phyloP scores from a whole-genome alignment of 1,140 invertebrate genomes.

The Druon quercuslanigerum region DNA sequence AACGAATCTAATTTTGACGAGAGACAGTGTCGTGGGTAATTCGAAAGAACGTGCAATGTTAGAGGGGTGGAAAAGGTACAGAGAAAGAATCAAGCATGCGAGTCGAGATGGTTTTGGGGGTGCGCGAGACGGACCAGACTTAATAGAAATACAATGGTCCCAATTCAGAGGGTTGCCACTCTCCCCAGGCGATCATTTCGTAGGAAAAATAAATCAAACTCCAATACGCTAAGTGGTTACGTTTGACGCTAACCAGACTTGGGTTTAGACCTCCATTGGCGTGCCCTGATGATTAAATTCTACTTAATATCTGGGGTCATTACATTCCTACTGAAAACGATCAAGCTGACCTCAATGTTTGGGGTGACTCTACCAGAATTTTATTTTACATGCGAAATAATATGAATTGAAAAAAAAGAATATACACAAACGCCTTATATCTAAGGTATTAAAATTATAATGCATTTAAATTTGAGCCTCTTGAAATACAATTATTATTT shows the following conservation, averaged over 20 bases:
- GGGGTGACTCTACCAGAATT: too few relatives aligned
- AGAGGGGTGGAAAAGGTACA: conserved; percentile 35
- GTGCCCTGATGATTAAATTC: conserved; percentile 66
- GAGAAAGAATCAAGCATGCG: conserved; percentile 48
- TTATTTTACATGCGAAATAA: too few relatives aligned
- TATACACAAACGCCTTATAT: not conserved
- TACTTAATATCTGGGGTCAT: conserved; percentile 65
- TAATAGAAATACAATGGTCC: conserved; percentile 73
- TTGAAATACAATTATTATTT: too few relatives aligned
- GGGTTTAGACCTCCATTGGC: conserved; percentile 40
- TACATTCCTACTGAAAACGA: conserved; percentile 48
- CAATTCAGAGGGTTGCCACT: conserved; percentile 61
- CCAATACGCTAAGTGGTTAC: conserved; percentile 74
- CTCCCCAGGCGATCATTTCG: conserved; percentile 68
- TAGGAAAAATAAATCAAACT: conserved; percentile 73
- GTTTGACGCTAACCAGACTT: conserved; percentile 72
- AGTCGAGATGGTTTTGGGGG: conserved; percentile 44
- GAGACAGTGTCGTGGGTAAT: conserved; percentile 8
- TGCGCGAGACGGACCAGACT: conserved; percentile 57
- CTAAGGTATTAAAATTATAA: not conserved
- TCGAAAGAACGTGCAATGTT: conserved; percentile 23
- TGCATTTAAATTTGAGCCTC: not conserved
- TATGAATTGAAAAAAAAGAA: too few relatives aligned
- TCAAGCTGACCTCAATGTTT: conserved; percentile 32
- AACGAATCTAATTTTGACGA: conserved; percentile 26